A percentile compares a stretch with the other conserved stretches of the same genome.
These are phyloP conservation scores for Heterodera filipjevi DNA, from an alignment of 2,888 invertebrate genomes.

Conservation along the genomic window DNA sequence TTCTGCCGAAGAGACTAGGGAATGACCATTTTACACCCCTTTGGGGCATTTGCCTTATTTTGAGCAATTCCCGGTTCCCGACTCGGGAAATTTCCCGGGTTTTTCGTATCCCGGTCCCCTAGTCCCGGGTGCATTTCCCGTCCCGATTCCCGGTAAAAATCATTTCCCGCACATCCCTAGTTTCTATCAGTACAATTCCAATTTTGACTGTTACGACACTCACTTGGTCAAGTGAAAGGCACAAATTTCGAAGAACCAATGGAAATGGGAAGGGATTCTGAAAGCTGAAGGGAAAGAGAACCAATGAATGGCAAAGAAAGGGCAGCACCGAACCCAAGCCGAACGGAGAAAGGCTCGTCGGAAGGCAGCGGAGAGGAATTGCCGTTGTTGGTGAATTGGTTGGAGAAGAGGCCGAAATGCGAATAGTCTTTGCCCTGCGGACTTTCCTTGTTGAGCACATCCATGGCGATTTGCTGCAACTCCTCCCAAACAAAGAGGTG, in stretches of 20 bases:
- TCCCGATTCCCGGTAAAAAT: no score
- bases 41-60: no score
- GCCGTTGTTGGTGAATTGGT: not conserved
- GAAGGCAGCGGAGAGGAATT: not conserved
- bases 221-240: conserved; percentile 18
- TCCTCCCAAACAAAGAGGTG: conserved; percentile 2
- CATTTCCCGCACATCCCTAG: no score
- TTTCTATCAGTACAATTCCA: no score
- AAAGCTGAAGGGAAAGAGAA: not conserved
- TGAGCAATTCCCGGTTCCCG: no score
- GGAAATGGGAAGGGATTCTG: conserved; percentile 21
- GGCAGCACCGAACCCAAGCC: not conserved
- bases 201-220: not conserved
- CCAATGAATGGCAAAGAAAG: not conserved
- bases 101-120: no score
- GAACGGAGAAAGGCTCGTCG: not conserved
- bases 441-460: not conserved
- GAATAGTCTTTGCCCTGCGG: not conserved
- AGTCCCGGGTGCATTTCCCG: no score
- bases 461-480: not conserved
- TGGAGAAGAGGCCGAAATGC: conserved; percentile 8
- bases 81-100: no score
- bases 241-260: conserved; percentile 13
- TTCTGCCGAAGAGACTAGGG: no score
- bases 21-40: no score